Evolutionary conservation across 2,888 invertebrate species (phyloP).

Genomic region (Aphodius granarius): DNA sequence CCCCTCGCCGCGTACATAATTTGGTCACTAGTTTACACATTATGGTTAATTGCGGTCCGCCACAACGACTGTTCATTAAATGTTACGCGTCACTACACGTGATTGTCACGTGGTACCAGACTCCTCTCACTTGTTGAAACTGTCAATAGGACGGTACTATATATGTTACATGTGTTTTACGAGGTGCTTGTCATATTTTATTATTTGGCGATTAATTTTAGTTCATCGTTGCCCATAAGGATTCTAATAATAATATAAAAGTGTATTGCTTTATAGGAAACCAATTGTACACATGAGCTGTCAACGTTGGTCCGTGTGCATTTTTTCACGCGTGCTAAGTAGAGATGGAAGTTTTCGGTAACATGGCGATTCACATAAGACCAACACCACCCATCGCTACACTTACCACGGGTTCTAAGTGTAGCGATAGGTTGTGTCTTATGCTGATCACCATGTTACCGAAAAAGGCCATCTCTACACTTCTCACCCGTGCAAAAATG

Average conservation of each 20-base stretch:
- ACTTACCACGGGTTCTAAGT: no score
- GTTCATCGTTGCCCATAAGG: background rate
- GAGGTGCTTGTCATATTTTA: background rate
- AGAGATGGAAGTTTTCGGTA: no score
- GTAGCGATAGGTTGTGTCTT: no score
- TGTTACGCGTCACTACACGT: constrained; percentile 52
- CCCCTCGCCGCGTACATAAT: constrained; percentile 50
- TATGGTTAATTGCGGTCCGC: constrained; percentile 56
- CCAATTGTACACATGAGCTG: background rate
- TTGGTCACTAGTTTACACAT: constrained; percentile 57
- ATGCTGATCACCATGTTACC: no score
- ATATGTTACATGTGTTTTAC: background rate
- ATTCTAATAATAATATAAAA: background rate
- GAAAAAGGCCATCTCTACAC: no score
- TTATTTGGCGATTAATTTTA: background rate
- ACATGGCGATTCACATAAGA: no score
- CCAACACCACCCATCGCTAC: no score
- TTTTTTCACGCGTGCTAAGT: no score
- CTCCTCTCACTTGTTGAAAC: constrained; percentile 11
- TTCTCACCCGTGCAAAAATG: no score
- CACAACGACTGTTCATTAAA: constrained; percentile 55
- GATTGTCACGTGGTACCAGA: constrained; percentile 47
- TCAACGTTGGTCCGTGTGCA: background rate
- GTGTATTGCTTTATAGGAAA: background rate
- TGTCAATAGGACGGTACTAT: background rate